Base-by-base conservation (phyloP, 2,888 invertebrate species). In the Drosophila ustulata region DNA sequence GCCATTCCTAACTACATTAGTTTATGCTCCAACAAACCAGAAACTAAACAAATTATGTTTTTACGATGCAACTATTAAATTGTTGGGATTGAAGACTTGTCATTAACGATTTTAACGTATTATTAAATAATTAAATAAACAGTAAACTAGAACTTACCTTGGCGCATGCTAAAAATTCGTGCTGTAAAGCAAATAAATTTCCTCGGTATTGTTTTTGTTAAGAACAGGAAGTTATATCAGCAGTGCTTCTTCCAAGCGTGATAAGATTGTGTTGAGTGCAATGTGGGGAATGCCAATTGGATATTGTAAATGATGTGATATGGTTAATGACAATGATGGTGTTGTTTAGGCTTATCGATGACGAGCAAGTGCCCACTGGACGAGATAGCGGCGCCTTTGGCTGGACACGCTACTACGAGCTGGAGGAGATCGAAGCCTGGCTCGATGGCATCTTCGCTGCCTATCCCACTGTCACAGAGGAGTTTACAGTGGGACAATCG, bases 391-490 rank as follows among this genome's bases (percentile, higher is more conserved):
- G 43, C 3, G 18, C 82, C 0, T 95, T 95, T 56, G 93, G 93
- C 5, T 96, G 95, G 94, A 93, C 91, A 0, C 93, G 91, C 26
- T 96, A 95, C 80, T 93, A 95, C 78, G 92, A 90, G 0, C 89
- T 95, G 28, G 92, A 93, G 0, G 94, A 94, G 79, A 95, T 95
- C 51, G 92, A 95, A 76, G 91, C 89, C 0, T 96, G 95, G 94
- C 86, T 96, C 50, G 93, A 93, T 64, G 76, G 84, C 2, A 88
- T 95, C 4, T 92, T 93, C 7, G 82, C 75, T 0, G 71, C 91
- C 1, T 93, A 94, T 86, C 93, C 94, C 6, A 4, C 11, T 3
- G 82, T 89, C 0, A 87, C 91, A 0, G 79, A 85, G 55, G 66
- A 70, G 18, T 88, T 91, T 45, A 66, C 53, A 5, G 71, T 94